Percentiles rank a stretch among this genome's conserved stretches.
Evolutionary conservation across 2,888 invertebrate species (phyloP).

Genomic region (Eupithecia centaureata): DNA sequence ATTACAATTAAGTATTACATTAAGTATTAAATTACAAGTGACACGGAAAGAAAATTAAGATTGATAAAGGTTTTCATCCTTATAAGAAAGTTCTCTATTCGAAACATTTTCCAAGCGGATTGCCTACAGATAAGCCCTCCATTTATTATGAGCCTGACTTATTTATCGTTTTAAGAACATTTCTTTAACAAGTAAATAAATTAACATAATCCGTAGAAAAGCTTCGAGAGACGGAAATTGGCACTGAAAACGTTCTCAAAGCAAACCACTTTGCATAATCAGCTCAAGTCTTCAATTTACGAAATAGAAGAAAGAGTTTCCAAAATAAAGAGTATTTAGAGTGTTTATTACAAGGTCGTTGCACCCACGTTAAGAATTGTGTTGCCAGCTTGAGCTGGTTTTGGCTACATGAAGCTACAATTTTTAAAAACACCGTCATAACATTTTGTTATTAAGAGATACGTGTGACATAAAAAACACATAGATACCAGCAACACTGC

Average conservation of each 20-base stretch:
- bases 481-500: too few species aligned
- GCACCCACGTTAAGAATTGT: conserved; percentile 24
- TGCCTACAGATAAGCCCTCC: not conserved
- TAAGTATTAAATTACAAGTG: too few species aligned
- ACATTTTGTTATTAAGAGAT: too few species aligned
- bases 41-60: not conserved
- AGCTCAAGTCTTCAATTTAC: conserved; percentile 41
- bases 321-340: conserved; percentile 23
- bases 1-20: too few species aligned
- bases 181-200: conserved; percentile 15
- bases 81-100: not conserved
- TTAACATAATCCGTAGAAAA: conserved; percentile 22
- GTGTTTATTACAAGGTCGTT: conserved; percentile 33
- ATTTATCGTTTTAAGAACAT: conserved; percentile 14
- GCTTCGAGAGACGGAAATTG: conserved; percentile 26
- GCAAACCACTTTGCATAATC: conserved; percentile 42
- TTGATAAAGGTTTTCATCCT: not conserved
- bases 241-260: conserved; percentile 32
- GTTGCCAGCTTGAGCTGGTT: conserved; percentile 14
- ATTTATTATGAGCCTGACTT: not conserved
- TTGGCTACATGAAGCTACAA: conserved; percentile 7
- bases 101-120: not conserved
- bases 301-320: conserved; percentile 38
- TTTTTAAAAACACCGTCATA: not conserved
- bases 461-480: too few species aligned